Percentiles rank a stretch among this genome's conserved stretches.
Conservation (phyloP, 1,140 invertebrate genomes). For the Bombus ignitus region DNA sequence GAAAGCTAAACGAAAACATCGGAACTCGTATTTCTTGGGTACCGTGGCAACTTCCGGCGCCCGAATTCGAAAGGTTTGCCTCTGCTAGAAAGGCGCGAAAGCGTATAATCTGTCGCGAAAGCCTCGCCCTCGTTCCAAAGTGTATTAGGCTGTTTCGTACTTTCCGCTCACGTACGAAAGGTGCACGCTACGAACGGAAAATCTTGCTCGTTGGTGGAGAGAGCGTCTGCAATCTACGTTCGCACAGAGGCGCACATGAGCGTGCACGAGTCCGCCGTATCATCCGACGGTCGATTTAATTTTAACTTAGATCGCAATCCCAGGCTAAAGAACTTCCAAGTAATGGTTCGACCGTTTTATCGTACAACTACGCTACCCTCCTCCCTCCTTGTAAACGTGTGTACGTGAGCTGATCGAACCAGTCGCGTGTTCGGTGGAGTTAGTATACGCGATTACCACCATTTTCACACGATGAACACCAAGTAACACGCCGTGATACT, state of each 20-base stretch:
- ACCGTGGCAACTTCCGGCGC: not conserved
- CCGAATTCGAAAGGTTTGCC: not conserved
- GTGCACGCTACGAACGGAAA: constrained; percentile 30
- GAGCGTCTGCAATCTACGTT: not conserved
- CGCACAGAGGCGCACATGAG: not conserved
- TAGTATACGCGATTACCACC: constrained; percentile 31
- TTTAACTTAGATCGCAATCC: constrained; percentile 59
- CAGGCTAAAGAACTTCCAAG: constrained; percentile 12
- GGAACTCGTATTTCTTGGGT: not conserved
- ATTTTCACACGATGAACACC: not conserved
- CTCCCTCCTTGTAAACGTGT: not conserved
- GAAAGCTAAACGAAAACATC: not conserved
- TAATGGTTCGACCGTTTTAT: constrained; percentile 42
- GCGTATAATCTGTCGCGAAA: not conserved
- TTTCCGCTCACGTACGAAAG: constrained; percentile 56
- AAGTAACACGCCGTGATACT: not conserved
- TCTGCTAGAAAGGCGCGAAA: not conserved
- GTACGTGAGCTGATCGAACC: constrained; percentile 32
- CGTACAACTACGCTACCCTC: not conserved
- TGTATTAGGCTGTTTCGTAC: constrained; percentile 44
- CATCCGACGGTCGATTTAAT: constrained; percentile 60
- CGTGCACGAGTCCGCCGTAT: constrained; percentile 15
- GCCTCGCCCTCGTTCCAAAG: constrained; percentile 14
- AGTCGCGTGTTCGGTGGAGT: not conserved
- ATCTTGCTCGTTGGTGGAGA: constrained; percentile 33